Conservation (phyloP, 1,140 invertebrate species). For the Liolophura sinensis region DNA sequence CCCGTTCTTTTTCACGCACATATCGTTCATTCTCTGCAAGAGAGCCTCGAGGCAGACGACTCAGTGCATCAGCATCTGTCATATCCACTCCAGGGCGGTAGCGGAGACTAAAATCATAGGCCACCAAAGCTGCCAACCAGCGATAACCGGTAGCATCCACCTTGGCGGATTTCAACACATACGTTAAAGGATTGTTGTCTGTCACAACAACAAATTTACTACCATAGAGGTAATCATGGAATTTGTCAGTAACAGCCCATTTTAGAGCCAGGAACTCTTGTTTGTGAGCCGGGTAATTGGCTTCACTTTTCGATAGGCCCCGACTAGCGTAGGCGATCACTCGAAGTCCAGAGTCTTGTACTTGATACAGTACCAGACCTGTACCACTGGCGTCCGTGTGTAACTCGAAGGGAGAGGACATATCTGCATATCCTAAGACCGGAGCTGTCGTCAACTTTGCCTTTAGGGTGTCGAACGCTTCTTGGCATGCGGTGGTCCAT, state of each 20-base stretch:
- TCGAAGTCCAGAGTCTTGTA: slow-evolving; percentile 16
- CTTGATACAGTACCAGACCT: slow-evolving; percentile 36
- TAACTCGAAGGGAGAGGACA: slow-evolving; percentile 22
- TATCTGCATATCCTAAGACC: slow-evolving; percentile 25
- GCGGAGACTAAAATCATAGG: background rate
- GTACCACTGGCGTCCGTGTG: slow-evolving; percentile 29
- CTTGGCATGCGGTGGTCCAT: slow-evolving; percentile 12
- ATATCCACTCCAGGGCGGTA: slow-evolving; percentile 6
- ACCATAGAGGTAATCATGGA: slow-evolving; percentile 13
- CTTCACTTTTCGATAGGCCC: slow-evolving; percentile 11
- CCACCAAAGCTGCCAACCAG: too few relatives aligned
- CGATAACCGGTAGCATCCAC: background rate
- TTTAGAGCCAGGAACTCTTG: slow-evolving; percentile 23
- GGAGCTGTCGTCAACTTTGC: slow-evolving; percentile 11
- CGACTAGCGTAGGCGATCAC: slow-evolving; percentile 25
- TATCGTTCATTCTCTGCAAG: too few relatives aligned
- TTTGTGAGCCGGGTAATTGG: slow-evolving; percentile 19
- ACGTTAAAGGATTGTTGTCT: slow-evolving; percentile 3
- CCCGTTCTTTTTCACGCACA: too few relatives aligned
- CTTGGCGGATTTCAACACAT: slow-evolving; percentile 2
- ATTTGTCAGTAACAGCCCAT: slow-evolving; percentile 24
- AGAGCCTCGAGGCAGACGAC: too few relatives aligned
- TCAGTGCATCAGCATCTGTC: too few relatives aligned
- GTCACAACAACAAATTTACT: slow-evolving; percentile 9
- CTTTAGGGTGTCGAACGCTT: slow-evolving; percentile 27